Base-by-base conservation (phyloP, 2,797 vertebrate genomes). In the Carapus acus region DNA sequence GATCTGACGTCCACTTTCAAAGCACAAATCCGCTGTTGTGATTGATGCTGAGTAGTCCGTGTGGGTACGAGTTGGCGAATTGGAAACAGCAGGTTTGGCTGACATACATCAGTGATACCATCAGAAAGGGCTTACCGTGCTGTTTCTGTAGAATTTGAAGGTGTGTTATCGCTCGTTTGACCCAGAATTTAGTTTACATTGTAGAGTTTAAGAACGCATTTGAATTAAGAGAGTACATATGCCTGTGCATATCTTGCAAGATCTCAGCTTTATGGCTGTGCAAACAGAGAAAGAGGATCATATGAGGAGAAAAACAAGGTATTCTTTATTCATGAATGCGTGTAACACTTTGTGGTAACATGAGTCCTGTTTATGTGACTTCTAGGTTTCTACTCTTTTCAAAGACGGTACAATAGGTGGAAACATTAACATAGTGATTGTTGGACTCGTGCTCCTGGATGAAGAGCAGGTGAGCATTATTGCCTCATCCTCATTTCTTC, bases 321-420 rank as follows among this genome's bases (percentile, higher is more conserved):
- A n/a, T n/a, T n/a, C n/a, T n/a, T n/a, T n/a, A n/a, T n/a, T n/a
- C n/a, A n/a, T n/a, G n/a, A n/a, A n/a, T n/a, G n/a, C n/a, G n/a
- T n/a, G n/a, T n/a, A n/a, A n/a, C n/a, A n/a, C n/a, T n/a, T n/a
- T n/a, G n/a, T n/a, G n/a, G n/a, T n/a, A n/a, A n/a, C n/a, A n/a
- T n/a, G n/a, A n/a, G n/a, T n/a, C n/a, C n/a, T 54, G 8, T 47
- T 37, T 67, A 20, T 77, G 34, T 83, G 16, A 14, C 18, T 6
- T 70, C n/a, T 55, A 96, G 93, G 93, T 96, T 36, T 96, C 93
- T 24, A 88, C 89, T 44, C 83, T 96, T 60, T 96, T 93, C 71
- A 93, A 92, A 82, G 93, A 96, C 1, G 91, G 91, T 3, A 94
- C 93, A 0, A 94, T 96, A 46, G 93, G 93, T 31, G 91, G 90